phyloP scores from a whole-genome alignment of 2,797 vertebrate species.

The Trachops cirrhosus region DNA sequence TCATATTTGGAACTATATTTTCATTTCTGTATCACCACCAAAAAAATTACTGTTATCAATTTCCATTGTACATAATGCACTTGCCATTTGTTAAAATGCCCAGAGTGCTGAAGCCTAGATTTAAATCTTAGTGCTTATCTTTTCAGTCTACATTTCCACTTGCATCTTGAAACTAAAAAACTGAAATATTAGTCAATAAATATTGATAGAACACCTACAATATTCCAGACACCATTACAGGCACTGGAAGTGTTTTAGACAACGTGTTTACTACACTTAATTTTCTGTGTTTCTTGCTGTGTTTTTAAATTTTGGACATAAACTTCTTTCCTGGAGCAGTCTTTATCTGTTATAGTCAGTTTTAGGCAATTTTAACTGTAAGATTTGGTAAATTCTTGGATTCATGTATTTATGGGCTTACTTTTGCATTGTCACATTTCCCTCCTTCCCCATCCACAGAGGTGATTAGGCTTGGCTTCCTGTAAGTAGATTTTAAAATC shows the following conservation, averaged over 20 bases:
- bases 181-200: not conserved
- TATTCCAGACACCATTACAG: not conserved
- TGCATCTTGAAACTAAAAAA: not conserved
- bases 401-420: not conserved
- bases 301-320: not conserved
- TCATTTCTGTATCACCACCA: no score
- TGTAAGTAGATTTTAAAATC: conserved; percentile 15
- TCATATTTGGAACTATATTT: not conserved
- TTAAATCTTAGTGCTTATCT: not conserved
- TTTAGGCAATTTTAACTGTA: not conserved
- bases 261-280: not conserved
- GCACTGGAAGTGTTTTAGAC: not conserved
- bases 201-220: not conserved
- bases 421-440: not conserved
- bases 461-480: not conserved
- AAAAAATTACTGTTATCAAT: not conserved
- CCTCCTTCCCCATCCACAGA: not conserved
- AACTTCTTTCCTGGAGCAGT: not conserved
- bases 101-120: not conserved
- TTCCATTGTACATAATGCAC: not conserved
- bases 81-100: not conserved
- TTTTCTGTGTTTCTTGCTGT: not conserved
- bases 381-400: not conserved
- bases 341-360: not conserved
- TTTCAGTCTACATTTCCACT: not conserved